phyloP scores from a whole-genome alignment of 2,797 vertebrate species.

The Heterohyrax brucei region DNA sequence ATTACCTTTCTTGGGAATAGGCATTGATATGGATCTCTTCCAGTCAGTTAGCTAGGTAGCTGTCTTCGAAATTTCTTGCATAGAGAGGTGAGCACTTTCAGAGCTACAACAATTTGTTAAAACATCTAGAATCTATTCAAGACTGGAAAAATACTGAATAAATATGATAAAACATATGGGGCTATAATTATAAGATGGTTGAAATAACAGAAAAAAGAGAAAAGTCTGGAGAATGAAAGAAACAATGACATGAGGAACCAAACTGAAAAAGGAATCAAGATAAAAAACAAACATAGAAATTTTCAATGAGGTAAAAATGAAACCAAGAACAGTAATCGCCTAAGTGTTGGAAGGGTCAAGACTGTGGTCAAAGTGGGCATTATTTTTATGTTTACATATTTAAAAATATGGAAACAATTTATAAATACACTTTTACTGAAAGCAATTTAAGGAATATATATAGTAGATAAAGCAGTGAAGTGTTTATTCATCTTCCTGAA shows the following conservation, averaged over 20 bases:
- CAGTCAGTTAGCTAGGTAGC: no score
- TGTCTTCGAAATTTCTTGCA: no score
- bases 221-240: neutral
- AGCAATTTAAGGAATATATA: neutral
- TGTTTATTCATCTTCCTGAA: neutral
- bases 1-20: no score
- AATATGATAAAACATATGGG: neutral
- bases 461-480: neutral
- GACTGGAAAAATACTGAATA: neutral
- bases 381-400: neutral
- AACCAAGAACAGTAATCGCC: neutral
- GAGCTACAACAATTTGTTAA: no score
- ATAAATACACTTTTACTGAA: neutral
- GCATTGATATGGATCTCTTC: no score
- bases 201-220: neutral
- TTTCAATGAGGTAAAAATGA: neutral
- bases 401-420: slow-evolving; percentile 3
- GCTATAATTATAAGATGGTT: neutral
- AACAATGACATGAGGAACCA: neutral
- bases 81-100: no score
- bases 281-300: no score
- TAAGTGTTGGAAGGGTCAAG: neutral
- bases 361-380: neutral
- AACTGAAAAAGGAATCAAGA: no score
- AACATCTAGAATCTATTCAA: no score